These are phyloP conservation scores for Armadillidium nasatum DNA, from an alignment of 1,140 invertebrate species.

Conservation along the genomic window DNA sequence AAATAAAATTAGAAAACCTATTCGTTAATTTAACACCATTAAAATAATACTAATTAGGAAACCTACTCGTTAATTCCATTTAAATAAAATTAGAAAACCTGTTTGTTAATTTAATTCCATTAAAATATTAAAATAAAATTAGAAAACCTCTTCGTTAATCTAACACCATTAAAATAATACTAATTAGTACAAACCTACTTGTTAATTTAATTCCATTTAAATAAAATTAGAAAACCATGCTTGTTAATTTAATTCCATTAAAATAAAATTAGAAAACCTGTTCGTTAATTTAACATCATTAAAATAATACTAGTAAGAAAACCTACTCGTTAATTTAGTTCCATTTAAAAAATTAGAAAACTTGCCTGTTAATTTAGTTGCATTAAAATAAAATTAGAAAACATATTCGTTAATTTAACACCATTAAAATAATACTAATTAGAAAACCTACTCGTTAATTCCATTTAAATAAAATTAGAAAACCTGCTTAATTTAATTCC, in stretches of 20 bases:
- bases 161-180: no score
- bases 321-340: constrained; percentile 73
- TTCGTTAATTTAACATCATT: constrained; percentile 82
- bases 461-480: no score
- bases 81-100: no score
- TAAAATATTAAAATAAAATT: no score
- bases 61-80: constrained; percentile 72
- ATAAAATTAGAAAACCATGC: constrained; percentile 57
- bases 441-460: constrained; percentile 66
- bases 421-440: no score
- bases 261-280: no score
- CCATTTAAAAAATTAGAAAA: no score
- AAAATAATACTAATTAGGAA: no score
- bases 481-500: constrained; percentile 77
- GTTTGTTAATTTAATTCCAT: constrained; percentile 83
- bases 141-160: no score
- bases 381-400: no score
- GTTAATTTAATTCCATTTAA: constrained; percentile 86
- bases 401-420: constrained; percentile 73
- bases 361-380: constrained; percentile 74
- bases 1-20: no score
- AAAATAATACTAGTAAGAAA: no score
- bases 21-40: constrained; percentile 83
- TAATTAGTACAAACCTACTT: constrained; percentile 58
- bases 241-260: constrained; percentile 82